phyloP scores from a whole-genome alignment of 2,888 invertebrate species.

The Dimorphilus gyrociliatus region DNA sequence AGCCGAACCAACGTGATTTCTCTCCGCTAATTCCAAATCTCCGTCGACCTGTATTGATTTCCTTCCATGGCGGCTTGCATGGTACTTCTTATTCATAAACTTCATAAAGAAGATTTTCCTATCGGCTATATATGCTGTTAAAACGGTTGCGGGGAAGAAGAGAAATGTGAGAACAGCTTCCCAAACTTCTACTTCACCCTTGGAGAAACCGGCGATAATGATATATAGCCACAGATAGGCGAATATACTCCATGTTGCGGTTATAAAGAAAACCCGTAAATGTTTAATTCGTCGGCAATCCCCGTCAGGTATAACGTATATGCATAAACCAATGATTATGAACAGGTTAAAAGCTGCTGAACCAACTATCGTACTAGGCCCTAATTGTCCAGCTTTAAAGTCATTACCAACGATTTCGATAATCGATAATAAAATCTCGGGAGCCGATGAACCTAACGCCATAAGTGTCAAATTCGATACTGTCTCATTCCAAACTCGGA shows the following conservation, averaged over 20 bases:
- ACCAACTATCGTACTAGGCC: slow-evolving; percentile 95
- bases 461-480: slow-evolving; percentile 95
- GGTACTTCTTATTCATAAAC: slow-evolving; percentile 59
- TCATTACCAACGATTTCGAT: slow-evolving; percentile 76
- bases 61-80: slow-evolving; percentile 73
- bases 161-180: slow-evolving; percentile 84
- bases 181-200: slow-evolving; percentile 84
- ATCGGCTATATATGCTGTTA: slow-evolving; percentile 91
- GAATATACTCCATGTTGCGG: slow-evolving; percentile 91
- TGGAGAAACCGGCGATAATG: slow-evolving; percentile 71
- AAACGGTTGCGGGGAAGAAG: slow-evolving; percentile 88
- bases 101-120: slow-evolving; percentile 42
- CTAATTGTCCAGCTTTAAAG: slow-evolving; percentile 87
- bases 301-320: slow-evolving; percentile 71
- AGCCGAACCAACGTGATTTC: slow-evolving; percentile 14
- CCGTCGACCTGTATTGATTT: slow-evolving; percentile 49
- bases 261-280: slow-evolving; percentile 87
- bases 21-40: too few relatives aligned
- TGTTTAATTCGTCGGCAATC: slow-evolving; percentile 88
- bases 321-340: slow-evolving; percentile 87
- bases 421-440: slow-evolving; percentile 88
- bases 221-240: slow-evolving; percentile 97
- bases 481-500: slow-evolving; percentile 96
- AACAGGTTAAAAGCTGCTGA: slow-evolving; percentile 96
- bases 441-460: slow-evolving; percentile 96